Conservation (phyloP, 2,113 vertebrate species). For the Puffinus mauretanicus region DNA sequence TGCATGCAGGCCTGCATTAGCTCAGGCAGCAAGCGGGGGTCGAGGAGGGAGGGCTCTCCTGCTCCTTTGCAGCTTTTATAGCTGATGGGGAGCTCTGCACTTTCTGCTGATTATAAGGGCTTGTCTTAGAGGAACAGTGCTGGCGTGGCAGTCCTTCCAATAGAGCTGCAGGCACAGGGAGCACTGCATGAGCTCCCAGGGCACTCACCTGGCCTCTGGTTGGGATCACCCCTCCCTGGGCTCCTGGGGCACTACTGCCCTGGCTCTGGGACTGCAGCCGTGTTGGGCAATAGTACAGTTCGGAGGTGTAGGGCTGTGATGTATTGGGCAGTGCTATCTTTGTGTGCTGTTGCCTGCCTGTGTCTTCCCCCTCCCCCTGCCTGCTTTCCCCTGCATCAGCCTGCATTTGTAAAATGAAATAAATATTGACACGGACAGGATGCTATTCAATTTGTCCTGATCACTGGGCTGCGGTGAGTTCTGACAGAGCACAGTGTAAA, state of each 20-base stretch:
- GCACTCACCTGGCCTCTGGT: neutral
- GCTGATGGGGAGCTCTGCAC: neutral
- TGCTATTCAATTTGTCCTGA: slow-evolving; percentile 86
- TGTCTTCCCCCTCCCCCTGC: neutral
- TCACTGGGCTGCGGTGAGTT: slow-evolving; percentile 82
- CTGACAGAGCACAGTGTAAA: slow-evolving; percentile 81
- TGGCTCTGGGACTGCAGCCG: rapidly evolving
- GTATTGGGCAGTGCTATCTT: neutral
- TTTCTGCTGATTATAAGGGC: neutral
- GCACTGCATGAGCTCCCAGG: neutral
- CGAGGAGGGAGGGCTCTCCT: neutral
- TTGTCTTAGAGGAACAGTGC: neutral
- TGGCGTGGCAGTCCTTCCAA: neutral
- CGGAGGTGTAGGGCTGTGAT: neutral
- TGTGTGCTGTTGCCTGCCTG: neutral
- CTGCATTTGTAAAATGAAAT: slow-evolving; percentile 77
- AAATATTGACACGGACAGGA: slow-evolving; percentile 82
- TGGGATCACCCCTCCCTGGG: neutral
- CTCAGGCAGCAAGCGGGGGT: neutral
- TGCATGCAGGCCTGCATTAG: rapidly evolving
- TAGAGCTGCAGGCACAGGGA: rapidly evolving
- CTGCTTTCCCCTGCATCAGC: slow-evolving; percentile 44
- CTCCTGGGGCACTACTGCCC: neutral
- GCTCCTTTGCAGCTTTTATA: neutral
- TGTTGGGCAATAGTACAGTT: neutral